Base-by-base conservation (phyloP, 2,797 vertebrate genomes). In the Austrolebias charrua region DNA sequence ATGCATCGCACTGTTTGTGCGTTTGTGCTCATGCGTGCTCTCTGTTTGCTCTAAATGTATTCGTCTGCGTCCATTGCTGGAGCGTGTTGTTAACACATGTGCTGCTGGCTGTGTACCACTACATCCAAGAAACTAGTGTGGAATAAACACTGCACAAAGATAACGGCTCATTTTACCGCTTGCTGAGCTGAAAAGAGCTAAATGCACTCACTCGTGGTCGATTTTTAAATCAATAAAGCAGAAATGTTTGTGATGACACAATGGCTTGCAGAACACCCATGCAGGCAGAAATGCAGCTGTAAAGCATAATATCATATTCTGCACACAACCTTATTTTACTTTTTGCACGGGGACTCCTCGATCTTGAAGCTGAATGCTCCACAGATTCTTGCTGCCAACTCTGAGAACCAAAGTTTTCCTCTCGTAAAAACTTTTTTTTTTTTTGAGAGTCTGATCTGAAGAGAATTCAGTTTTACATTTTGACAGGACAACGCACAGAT, bases 171-270 rank as follows among this genome's bases (percentile, higher is more conserved):
- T 61, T 80, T 73, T 18, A 64, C 53, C 47, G 24, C 57, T 51
- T 24, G 0, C 11, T 29, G 11, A 13, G 16, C 16, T 52, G 55
- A 43, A 66, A 50, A 69, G 66, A 28, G 71, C 66, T 70, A 74
- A 79, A 74, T 71, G 66, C 78, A 68, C 72, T 79, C 66, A 52
- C 73, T 83, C 68, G 57, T 28, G 57, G 53, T 77, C 61, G 50
- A 82, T 80, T 78, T 75, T 72, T 31, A 63, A 48, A 83, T 84
- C 80, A 73, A 88, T 84, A 86, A 66, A 53, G 24, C 51, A 52
- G 58, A 82, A 77, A 71, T 79, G 57, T 79, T 63, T 10, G 73
- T 51, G 73, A 80, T 66, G 71, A 73, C 58, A 63, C 51, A 50
- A 35, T 20, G 19, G 56, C 60, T 73, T 65, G 69, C 63, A 66